A percentile compares a stretch with the other conserved stretches of the same genome.
Conservation (phyloP, 2,888 invertebrate genomes). For the Phaonia tiefii region DNA sequence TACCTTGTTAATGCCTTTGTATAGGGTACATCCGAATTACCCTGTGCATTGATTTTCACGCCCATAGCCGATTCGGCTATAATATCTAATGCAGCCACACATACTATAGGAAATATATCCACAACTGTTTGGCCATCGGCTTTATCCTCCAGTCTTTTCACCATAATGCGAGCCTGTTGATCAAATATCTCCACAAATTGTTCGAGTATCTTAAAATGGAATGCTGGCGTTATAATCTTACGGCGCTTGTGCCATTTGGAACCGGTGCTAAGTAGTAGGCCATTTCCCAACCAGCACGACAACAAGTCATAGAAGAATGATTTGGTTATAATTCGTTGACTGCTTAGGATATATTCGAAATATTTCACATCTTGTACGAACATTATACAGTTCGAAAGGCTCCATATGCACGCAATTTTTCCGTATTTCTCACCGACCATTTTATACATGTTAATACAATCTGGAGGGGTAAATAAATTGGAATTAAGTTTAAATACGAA, state of each 20-base stretch:
- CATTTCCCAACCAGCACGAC: slow-evolving; percentile 53
- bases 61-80: slow-evolving; percentile 75
- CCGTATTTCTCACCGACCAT: slow-evolving; percentile 51
- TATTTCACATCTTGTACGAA: slow-evolving; percentile 55
- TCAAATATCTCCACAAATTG: slow-evolving; percentile 87
- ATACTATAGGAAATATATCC: slow-evolving; percentile 63
- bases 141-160: slow-evolving; percentile 81
- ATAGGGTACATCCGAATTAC: slow-evolving; percentile 84
- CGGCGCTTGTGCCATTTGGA: slow-evolving; percentile 59
- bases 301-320: slow-evolving; percentile 44
- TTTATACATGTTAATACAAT: slow-evolving; percentile 48
- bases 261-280: slow-evolving; percentile 53
- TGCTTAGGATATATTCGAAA: slow-evolving; percentile 58
- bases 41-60: slow-evolving; percentile 81
- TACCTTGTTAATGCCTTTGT: slow-evolving; percentile 86
- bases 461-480: slow-evolving; percentile 28
- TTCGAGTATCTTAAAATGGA: slow-evolving; percentile 89
- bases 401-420: slow-evolving; percentile 58
- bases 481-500: too few relatives aligned
- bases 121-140: slow-evolving; percentile 76
- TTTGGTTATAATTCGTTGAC: slow-evolving; percentile 54
- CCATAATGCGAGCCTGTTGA: slow-evolving; percentile 83
- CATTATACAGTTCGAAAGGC: slow-evolving; percentile 41
- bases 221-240: slow-evolving; percentile 82
- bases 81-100: slow-evolving; percentile 64